Evolutionary conservation across 2,888 invertebrate species (phyloP), one percentile per base, ranked within the genome.

Genomic region (Orthonevra nobilis): DNA sequence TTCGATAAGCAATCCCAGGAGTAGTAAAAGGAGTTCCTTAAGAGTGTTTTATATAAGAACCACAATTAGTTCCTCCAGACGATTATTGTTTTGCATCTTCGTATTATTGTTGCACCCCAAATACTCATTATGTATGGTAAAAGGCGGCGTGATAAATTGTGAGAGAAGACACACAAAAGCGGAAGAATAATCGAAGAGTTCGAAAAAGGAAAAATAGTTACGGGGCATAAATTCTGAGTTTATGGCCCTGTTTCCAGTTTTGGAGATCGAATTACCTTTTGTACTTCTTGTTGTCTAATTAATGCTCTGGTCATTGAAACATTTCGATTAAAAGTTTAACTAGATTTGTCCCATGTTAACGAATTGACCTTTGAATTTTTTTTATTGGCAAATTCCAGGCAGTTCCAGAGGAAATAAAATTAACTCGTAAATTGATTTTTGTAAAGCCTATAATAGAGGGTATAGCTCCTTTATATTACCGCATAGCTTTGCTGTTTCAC

Each of bases 1-100:
- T 72, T 64, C 44, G 72, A 66, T 46, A 60, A 46, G 15, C 64
- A 72, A 32, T 60, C 40, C 17, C 60, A 54, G 26, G 34, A 28
- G 48, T 48, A 20, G 56, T 63, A 40, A 48, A 28, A 69, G 69
- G 75, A 75, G 52, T 40, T 36, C 38, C 15, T 36, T 40, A 58
- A 46, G 30, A 56, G 48, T 30, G 34, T 44, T 44, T 52, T 58
- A 28, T 34, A 28, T 9, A 26, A 42, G 17, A 34, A 38, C 4
- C 20, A 64, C 48, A 48, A 68, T 68, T 68, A 48, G 56, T 66
- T 46, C 17, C 54, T 36, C n/a, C 28, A 7, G 36, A 36, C 34
- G 46, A 17, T 48, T 30, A 38, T 72, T 54, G 17, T 23, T 23
- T 5, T 4, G 17, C 32, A n/a, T n/a, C n/a, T n/a, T n/a, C n/a